A percentile compares a stretch with the other conserved stretches of the same genome.
Evolutionary conservation across 2,888 invertebrate genomes (phyloP).

Genomic region (Xestoiulus laeticollis): DNA sequence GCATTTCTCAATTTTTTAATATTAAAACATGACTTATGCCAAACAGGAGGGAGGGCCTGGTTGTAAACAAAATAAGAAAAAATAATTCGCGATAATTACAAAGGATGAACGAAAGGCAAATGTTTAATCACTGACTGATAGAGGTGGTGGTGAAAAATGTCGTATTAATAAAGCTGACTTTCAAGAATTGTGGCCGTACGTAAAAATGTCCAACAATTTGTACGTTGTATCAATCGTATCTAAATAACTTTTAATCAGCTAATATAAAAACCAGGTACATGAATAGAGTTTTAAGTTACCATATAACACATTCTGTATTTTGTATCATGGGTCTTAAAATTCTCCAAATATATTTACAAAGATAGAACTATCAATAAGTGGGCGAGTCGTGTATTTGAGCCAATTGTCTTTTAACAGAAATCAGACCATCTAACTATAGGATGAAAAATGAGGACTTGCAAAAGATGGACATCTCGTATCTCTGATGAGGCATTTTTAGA

Average conservation of each 20-base stretch:
- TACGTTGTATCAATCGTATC: slow-evolving; percentile 9
- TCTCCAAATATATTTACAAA: neutral
- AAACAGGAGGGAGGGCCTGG: neutral
- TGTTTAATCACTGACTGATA: neutral
- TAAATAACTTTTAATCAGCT: slow-evolving; percentile 11
- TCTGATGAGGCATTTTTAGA: too few relatives aligned
- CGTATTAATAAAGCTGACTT: neutral
- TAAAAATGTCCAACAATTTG: neutral
- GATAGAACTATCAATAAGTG: neutral
- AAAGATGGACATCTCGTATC: too few relatives aligned
- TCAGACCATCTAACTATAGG: too few relatives aligned
- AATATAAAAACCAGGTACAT: neutral
- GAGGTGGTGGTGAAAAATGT: neutral
- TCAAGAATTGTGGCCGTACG: neutral
- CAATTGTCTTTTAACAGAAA: neutral
- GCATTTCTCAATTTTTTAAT: slow-evolving; percentile 20
- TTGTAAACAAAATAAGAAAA: neutral
- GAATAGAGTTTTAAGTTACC: neutral
- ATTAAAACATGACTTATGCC: neutral
- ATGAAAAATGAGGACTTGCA: too few relatives aligned
- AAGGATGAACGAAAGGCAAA: neutral
- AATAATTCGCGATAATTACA: neutral
- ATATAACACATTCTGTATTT: slow-evolving; percentile 6
- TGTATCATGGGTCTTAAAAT: neutral
- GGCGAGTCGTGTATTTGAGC: neutral